These are phyloP conservation scores for Hyposoter dolosus DNA, from an alignment of 2,888 invertebrate genomes.

Conservation along the genomic window DNA sequence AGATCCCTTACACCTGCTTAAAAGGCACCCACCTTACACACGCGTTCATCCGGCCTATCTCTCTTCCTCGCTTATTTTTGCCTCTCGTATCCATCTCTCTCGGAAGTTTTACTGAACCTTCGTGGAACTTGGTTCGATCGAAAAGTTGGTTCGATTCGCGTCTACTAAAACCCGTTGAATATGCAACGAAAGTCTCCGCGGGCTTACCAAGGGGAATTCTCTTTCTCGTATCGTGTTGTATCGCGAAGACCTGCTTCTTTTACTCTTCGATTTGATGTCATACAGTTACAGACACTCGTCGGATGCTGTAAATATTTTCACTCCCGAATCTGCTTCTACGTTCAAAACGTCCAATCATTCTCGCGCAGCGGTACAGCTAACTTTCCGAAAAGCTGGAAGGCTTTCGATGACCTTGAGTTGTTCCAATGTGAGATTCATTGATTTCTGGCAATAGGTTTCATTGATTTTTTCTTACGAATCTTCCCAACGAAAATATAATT, in stretches of 20 bases:
- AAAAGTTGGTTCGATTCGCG: slow-evolving; percentile 43
- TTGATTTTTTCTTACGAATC: not conserved
- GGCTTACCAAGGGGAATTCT: slow-evolving; percentile 10
- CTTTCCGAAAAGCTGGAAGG: not conserved
- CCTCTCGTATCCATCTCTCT: slow-evolving; percentile 31
- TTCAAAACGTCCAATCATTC: not conserved
- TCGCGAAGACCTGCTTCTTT: not conserved
- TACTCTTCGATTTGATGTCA: not conserved
- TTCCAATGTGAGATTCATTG: not conserved
- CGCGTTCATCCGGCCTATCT: slow-evolving; percentile 50
- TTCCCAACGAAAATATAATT: not conserved
- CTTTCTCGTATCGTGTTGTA: not conserved
- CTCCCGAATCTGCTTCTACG: not conserved
- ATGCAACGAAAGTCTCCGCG: slow-evolving; percentile 65
- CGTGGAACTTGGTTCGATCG: slow-evolving; percentile 47
- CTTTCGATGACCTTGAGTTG: not conserved
- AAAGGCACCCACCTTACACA: slow-evolving; percentile 68
- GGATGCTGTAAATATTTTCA: slow-evolving; percentile 14
- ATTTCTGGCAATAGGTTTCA: not conserved
- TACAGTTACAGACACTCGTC: not conserved
- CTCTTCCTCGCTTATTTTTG: slow-evolving; percentile 42
- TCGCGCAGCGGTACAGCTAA: not conserved
- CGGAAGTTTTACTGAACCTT: slow-evolving; percentile 60
- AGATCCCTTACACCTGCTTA: slow-evolving; percentile 79
- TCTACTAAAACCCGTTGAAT: slow-evolving; percentile 70